phyloP scores from a whole-genome alignment of 2,888 invertebrate genomes.

The Dryadula phaetusa region DNA sequence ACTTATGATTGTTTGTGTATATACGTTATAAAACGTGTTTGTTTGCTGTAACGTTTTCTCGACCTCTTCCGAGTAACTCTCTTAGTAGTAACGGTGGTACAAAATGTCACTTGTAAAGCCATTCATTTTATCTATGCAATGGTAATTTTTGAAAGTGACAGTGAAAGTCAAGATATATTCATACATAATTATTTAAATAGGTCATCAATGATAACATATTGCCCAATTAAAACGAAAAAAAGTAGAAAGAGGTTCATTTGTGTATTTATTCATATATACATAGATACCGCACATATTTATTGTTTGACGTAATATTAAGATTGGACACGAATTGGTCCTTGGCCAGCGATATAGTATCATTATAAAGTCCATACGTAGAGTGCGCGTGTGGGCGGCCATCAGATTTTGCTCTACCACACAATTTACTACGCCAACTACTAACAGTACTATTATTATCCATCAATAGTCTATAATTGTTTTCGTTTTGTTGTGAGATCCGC shows the following conservation, averaged over 20 bases:
- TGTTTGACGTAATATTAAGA: conserved; percentile 8
- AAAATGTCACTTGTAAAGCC: conserved; percentile 31
- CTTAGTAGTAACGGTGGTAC: conserved; percentile 37
- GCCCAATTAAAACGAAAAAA: too few relatives aligned
- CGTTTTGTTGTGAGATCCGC: conserved; percentile 36
- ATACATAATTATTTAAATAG: too few relatives aligned
- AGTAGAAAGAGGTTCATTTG: neutral
- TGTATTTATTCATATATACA: neutral
- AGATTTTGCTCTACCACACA: conserved; percentile 47
- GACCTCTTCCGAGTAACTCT: conserved; percentile 27
- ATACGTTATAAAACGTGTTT: conserved; percentile 62
- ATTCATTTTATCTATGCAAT: neutral
- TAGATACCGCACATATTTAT: neutral
- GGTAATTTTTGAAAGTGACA: neutral
- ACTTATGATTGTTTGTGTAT: conserved; percentile 50
- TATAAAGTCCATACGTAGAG: conserved; percentile 41
- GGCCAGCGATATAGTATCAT: conserved; percentile 41
- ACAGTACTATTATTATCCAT: conserved; percentile 49
- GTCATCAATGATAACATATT: too few relatives aligned
- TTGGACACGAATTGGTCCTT: conserved; percentile 38
- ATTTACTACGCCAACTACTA: conserved; percentile 48
- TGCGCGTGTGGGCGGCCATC: conserved; percentile 45
- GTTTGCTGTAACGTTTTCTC: conserved; percentile 54
- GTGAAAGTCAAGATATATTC: too few relatives aligned
- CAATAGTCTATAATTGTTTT: conserved; percentile 40